Base-by-base conservation (phyloP, 2,797 vertebrate genomes). In the Scolopax rusticola region DNA sequence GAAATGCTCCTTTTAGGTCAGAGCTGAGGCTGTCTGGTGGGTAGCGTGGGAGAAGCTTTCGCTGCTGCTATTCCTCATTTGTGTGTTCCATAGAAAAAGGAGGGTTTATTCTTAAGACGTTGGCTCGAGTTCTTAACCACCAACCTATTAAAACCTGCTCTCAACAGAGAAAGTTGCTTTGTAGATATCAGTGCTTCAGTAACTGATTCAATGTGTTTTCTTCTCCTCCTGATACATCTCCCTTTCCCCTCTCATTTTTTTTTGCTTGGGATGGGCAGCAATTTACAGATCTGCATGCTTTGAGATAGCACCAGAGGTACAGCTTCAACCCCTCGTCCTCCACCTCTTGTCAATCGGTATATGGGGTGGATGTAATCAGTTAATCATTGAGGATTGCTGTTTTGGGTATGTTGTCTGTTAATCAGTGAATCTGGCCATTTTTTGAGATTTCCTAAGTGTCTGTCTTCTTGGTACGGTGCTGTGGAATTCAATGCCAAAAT, bases 401-500 rank as follows among this genome's bases (percentile, higher is more conserved):
- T 91, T 56, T 68, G 74, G 28, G 13, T 76, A 18, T 33, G 45
- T 57, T 63, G 40, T 36, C 69, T 61, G n/a, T 57, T 86, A 48
- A 45, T 87, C 24, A 28, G 83, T 4, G 12, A 60, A 86, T 83
- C 68, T 76, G 63, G 14, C 36, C 38, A 53, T 84, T 64, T 90
- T 74, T 64, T n/a, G 53, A 69, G 70, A 48, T 79, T 70, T 0
- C 0, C 8, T 53, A 36, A 65, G 30, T 43, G 63, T 93, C 85
- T 90, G 51, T 67, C 32, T 2, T 79, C 83, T 88, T 61, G 83
- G 33, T 91, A 15, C 7, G 45, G 33, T 82, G 40, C 77, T 74
- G 85, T 89, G 48, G 51, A 84, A 68, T 84, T 90, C 45, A 41
- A 0, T 95, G 84, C 77, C 88, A 92, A 85, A 94, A 83, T 15